A percentile compares a stretch with the other conserved stretches of the same genome.
phyloP scores from a whole-genome alignment of 2,113 vertebrate genomes.

The Aegotheles bennettii region DNA sequence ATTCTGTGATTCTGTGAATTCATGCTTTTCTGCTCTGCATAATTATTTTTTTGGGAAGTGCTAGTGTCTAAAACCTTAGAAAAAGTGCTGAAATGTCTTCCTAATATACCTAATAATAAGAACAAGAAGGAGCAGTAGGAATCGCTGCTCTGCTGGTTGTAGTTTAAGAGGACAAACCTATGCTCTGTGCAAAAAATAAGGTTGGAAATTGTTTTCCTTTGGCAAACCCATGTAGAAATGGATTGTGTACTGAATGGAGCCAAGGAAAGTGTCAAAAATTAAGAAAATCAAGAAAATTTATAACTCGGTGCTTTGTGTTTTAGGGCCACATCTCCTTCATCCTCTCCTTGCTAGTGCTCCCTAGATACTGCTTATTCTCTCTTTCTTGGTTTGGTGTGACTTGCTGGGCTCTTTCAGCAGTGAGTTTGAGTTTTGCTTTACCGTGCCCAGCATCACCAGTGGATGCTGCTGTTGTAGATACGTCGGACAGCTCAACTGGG shows the following conservation, averaged over 20 bases:
- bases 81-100: background rate
- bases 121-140: background rate
- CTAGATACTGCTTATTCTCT: background rate
- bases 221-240: background rate
- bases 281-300: background rate
- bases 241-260: background rate
- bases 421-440: background rate
- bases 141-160: background rate
- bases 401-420: background rate
- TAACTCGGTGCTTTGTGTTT: background rate
- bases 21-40: background rate
- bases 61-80: background rate
- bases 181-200: background rate
- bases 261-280: background rate
- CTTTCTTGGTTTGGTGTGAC: background rate
- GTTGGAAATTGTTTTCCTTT: background rate
- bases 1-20: no score
- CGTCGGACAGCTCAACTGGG: background rate
- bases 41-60: background rate
- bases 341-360: background rate
- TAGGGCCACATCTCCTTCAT: background rate
- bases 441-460: background rate
- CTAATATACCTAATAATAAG: background rate
- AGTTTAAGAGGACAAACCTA: background rate
- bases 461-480: background rate